Evolutionary conservation across 2,888 invertebrate genomes (phyloP).

Genomic region (Operophtera brumata): DNA sequence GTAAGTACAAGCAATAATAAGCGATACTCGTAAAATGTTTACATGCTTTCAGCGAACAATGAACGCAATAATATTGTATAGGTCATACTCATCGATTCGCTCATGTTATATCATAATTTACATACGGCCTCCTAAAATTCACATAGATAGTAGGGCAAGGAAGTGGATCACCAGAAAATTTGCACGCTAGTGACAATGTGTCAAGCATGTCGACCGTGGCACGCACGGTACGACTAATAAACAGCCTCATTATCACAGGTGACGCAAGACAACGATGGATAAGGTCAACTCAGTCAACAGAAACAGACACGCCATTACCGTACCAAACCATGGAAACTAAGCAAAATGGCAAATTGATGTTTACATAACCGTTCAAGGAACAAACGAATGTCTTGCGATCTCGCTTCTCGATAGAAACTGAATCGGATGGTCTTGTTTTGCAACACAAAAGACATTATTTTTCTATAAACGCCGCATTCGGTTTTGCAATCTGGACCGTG

Average conservation of each 20-base stretch:
- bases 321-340: slow-evolving; percentile 40
- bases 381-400: slow-evolving; percentile 17
- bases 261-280: slow-evolving; percentile 44
- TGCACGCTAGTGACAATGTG: slow-evolving; percentile 55
- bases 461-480: slow-evolving; percentile 20
- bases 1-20: background rate
- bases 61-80: background rate
- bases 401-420: slow-evolving; percentile 18
- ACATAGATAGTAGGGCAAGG: slow-evolving; percentile 38
- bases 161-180: slow-evolving; percentile 57
- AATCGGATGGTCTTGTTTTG: slow-evolving; percentile 17
- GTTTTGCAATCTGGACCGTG: slow-evolving; percentile 15
- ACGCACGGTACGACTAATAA: slow-evolving; percentile 53
- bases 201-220: slow-evolving; percentile 47
- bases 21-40: background rate
- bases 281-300: slow-evolving; percentile 50
- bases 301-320: slow-evolving; percentile 32
- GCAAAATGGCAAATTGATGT: slow-evolving; percentile 49
- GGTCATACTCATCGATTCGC: slow-evolving; percentile 6
- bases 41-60: slow-evolving; percentile 6
- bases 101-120: slow-evolving; percentile 24
- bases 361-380: slow-evolving; percentile 45
- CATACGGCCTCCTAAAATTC: slow-evolving; percentile 31
- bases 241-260: slow-evolving; percentile 52
- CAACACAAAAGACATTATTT: slow-evolving; percentile 22